Conservation (phyloP, 2,888 invertebrate genomes). For the Drosophila paramelanica region DNA sequence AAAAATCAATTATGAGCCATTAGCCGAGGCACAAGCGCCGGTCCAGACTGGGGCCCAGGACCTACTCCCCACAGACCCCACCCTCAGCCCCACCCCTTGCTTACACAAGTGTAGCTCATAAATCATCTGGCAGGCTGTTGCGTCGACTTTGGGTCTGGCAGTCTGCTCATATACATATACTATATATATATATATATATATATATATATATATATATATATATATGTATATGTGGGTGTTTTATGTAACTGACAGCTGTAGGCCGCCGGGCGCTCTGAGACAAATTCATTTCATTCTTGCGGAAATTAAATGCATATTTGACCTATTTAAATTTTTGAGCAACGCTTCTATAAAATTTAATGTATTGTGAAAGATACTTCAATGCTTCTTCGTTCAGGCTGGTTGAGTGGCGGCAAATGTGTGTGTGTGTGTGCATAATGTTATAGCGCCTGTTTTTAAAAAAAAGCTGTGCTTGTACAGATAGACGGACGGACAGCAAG, state of each 20-base stretch:
- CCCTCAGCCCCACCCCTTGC: neutral
- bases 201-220: neutral
- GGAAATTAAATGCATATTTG: constrained; percentile 80
- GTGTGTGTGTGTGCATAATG: neutral
- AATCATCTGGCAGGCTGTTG: constrained; percentile 76
- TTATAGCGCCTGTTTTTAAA: too few relatives aligned
- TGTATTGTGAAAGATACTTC: constrained; percentile 66
- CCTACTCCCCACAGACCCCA: neutral
- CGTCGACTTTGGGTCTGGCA: constrained; percentile 29
- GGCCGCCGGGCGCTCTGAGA: constrained; percentile 36
- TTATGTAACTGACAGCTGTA: constrained; percentile 65
- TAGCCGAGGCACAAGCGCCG: constrained; percentile 60
- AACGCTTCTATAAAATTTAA: constrained; percentile 52
- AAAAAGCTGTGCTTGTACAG: too few relatives aligned
- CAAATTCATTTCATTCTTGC: constrained; percentile 74
- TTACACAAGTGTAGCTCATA: constrained; percentile 59
- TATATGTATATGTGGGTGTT: constrained; percentile 10
- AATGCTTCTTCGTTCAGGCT: constrained; percentile 35
- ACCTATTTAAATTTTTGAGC: constrained; percentile 71
- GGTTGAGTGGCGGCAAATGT: neutral
- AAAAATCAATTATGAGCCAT: constrained; percentile 80
- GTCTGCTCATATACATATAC: neutral
- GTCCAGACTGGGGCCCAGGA: constrained; percentile 14
- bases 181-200: neutral
- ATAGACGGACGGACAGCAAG: too few relatives aligned